A percentile compares a stretch with the other conserved stretches of the same genome.
These are phyloP conservation scores for Rhopalosiphum maidis DNA, from an alignment of 1,140 invertebrate species.

Conservation along the genomic window DNA sequence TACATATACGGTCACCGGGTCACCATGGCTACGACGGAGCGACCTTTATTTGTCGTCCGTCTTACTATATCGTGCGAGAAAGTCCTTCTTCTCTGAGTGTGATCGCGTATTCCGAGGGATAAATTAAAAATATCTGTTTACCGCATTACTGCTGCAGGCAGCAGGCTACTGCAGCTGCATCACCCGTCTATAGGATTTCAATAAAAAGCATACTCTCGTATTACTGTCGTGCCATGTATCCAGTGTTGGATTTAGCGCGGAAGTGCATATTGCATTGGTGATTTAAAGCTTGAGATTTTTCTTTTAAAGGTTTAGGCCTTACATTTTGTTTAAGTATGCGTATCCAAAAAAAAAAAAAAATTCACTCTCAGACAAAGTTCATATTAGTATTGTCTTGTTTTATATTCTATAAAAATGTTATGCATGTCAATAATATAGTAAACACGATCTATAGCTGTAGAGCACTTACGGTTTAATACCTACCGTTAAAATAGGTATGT, in stretches of 20 bases:
- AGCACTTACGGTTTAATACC: neutral
- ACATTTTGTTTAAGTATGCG: neutral
- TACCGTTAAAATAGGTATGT: neutral
- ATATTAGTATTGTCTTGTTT: neutral
- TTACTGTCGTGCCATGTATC: neutral
- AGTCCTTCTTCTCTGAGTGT: neutral
- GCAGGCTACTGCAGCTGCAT: neutral
- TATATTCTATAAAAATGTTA: neutral
- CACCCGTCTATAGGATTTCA: neutral
- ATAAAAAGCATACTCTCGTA: neutral
- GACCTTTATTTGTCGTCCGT: conserved; percentile 19
- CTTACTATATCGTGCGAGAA: neutral
- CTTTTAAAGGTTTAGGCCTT: neutral
- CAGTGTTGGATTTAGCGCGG: neutral
- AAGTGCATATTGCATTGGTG: neutral
- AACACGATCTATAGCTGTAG: neutral
- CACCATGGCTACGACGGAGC: conserved; percentile 6
- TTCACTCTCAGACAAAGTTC: neutral
- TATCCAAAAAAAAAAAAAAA: neutral
- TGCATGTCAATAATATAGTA: neutral
- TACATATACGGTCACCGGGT: neutral
- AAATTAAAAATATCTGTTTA: conserved; percentile 12
- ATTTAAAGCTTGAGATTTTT: neutral
- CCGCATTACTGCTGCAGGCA: neutral
- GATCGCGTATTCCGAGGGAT: neutral